phyloP scores from a whole-genome alignment of 2,888 invertebrate genomes.

The Mythimna albipuncta region DNA sequence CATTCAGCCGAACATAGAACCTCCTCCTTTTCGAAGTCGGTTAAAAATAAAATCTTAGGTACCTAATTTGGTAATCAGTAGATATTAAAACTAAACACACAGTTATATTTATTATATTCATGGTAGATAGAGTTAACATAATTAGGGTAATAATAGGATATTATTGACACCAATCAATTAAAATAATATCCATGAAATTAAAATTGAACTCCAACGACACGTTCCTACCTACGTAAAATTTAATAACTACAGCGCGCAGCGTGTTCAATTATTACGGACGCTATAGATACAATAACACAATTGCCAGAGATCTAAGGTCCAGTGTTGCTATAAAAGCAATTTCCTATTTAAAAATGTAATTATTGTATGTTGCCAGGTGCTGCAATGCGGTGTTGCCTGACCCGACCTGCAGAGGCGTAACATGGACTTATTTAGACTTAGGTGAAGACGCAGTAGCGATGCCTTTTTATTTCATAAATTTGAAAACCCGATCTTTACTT shows the following conservation, averaged over 20 bases:
- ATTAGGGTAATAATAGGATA: neutral
- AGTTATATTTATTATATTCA: too few relatives aligned
- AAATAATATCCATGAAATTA: neutral
- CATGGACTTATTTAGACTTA: too few relatives aligned
- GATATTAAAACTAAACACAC: too few relatives aligned
- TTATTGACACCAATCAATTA: neutral
- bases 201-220: neutral
- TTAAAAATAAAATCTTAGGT: too few relatives aligned
- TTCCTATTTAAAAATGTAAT: constrained; percentile 46
- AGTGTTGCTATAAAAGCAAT: constrained; percentile 26
- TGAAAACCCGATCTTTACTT: too few relatives aligned
- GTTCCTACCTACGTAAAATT: neutral
- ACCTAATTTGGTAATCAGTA: too few relatives aligned
- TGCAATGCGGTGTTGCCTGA: constrained; percentile 58
- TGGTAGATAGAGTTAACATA: too few relatives aligned
- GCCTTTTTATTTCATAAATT: too few relatives aligned
- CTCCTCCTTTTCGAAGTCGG: too few relatives aligned
- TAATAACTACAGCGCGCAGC: neutral
- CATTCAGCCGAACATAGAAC: too few relatives aligned
- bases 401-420: constrained; percentile 7
- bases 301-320: constrained; percentile 4
- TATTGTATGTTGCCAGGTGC: constrained; percentile 35
- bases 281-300: constrained; percentile 24
- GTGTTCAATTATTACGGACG: constrained; percentile 2
- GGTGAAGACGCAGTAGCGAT: too few relatives aligned